A percentile compares a stretch with the other conserved stretches of the same genome.
Evolutionary conservation across 2,797 vertebrate species (phyloP).

Genomic region (Muraenolepis orangiensis): DNA sequence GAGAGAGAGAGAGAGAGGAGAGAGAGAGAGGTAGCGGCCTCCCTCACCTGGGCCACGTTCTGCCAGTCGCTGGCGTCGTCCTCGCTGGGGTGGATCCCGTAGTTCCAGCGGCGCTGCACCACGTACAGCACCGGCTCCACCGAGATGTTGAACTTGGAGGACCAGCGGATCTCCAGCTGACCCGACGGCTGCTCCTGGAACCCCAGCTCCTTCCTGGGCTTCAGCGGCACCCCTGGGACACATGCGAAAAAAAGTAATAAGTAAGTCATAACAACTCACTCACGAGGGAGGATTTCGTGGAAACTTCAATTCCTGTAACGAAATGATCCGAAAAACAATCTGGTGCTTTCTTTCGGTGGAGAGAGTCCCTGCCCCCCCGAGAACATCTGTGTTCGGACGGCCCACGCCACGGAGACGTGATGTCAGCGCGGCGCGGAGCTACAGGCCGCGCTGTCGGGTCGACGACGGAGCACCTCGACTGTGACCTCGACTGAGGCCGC

Average conservation of each 20-base stretch:
- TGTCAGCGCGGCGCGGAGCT: slow-evolving; percentile 58
- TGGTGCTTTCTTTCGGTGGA: too few relatives aligned
- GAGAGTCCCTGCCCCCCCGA: too few relatives aligned
- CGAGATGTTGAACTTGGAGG: slow-evolving; percentile 93
- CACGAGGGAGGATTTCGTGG: too few relatives aligned
- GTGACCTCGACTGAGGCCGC: too few relatives aligned
- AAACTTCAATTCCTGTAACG: too few relatives aligned
- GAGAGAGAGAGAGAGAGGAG: neutral
- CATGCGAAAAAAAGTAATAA: too few relatives aligned
- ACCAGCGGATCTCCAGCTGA: slow-evolving; percentile 90
- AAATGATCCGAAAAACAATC: too few relatives aligned
- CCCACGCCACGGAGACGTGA: slow-evolving; percentile 64
- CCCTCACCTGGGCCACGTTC: slow-evolving; percentile 84
- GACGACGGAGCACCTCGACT: slow-evolving; percentile 53
- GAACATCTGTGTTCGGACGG: slow-evolving; percentile 38
- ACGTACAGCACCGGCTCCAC: slow-evolving; percentile 94
- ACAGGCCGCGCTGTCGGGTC: slow-evolving; percentile 58
- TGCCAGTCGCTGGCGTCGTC: slow-evolving; percentile 88
- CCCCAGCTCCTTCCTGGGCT: slow-evolving; percentile 89
- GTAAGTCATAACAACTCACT: too few relatives aligned
- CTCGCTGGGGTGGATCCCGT: slow-evolving; percentile 93
- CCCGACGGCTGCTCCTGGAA: slow-evolving; percentile 83
- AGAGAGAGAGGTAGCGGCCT: neutral
- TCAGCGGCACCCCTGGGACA: slow-evolving; percentile 87
- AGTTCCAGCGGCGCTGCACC: slow-evolving; percentile 92